Base-by-base conservation (phyloP, 2,888 invertebrate genomes). In the Rhagium mordax region DNA sequence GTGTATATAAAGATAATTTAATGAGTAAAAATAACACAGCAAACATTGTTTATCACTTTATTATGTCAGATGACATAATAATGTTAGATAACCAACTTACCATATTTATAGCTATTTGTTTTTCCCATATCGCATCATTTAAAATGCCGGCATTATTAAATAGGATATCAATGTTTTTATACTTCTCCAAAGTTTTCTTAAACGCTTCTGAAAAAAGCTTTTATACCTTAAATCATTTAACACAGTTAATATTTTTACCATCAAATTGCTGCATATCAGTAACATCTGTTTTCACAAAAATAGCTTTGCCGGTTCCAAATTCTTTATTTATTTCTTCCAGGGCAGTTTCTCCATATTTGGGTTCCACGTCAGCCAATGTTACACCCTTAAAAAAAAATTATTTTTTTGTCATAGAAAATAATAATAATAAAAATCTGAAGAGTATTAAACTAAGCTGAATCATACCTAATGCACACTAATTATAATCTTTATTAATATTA, bases 231-330 rank as follows among this genome's bases (percentile, higher is more conserved):
- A 8, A 8, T 7, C 1, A 33, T 1, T 33, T 7, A 33, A 33
- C 8, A 33, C 29, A 3, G 15, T 16, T 5, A 48, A 16, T 1
- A 16, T 21, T 68, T 68, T 76, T 74, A 82, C 81, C 67, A 68
- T 82, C 79, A 59, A 79, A 76, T 49, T 78, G 67, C 20, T 79
- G 57, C 8, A 65, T 71, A 20, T 74, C 70, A 0, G 77, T 81
- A 6, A 82, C 79, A 71, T 82, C 82, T 20, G 80, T 77, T 69
- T 78, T 62, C 10, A 77, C 71, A 72, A 81, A 82, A 55, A 81
- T 76, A 8, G 75, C 81, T 66, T 72, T 79, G 27, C 77, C 70
- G 15, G 67, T 20, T 20, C 81, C 82, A 72, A 80, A 81, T 70
- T 81, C 78, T 5, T 66, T 51, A 51, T 71, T 51, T 8, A 82